phyloP scores from a whole-genome alignment of 2,113 vertebrate species.

The Scomber colias region DNA sequence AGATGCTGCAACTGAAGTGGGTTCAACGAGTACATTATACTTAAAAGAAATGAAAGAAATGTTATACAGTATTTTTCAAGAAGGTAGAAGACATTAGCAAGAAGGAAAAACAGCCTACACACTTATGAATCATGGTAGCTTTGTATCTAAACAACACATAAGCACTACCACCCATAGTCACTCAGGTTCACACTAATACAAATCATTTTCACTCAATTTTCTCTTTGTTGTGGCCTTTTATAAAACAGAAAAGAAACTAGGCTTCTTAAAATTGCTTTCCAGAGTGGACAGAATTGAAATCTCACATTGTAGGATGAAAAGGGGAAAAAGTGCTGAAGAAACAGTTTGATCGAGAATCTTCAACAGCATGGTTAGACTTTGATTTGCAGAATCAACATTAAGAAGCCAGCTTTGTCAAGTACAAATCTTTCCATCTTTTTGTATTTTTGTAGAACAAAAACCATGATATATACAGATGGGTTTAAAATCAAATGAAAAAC shows the following conservation, averaged over 20 bases:
- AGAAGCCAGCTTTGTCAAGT: not conserved
- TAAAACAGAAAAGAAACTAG: not conserved
- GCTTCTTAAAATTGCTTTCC: constrained; percentile 27
- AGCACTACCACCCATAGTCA: constrained; percentile 1
- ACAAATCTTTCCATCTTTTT: not conserved
- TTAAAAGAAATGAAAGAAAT: not conserved
- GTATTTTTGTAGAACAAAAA: no score
- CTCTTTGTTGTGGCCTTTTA: constrained; percentile 43
- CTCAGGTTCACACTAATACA: constrained; percentile 26
- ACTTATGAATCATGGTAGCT: constrained; percentile 9
- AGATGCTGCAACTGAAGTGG: constrained; percentile 6
- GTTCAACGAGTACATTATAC: not conserved
- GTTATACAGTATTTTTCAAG: constrained; percentile 1
- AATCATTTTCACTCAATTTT: constrained; percentile 29
- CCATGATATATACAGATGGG: no score
- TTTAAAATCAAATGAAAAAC: no score
- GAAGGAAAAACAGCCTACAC: not conserved
- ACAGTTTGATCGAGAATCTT: not conserved
- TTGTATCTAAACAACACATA: constrained; percentile 16
- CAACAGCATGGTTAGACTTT: not conserved
- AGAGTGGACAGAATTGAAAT: constrained; percentile 31
- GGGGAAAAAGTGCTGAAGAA: not conserved
- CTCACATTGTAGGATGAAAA: not conserved
- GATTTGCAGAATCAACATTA: not conserved
- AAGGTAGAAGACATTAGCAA: not conserved